Percentiles rank a stretch among this genome's conserved stretches.
phyloP scores from a whole-genome alignment of 2,888 invertebrate genomes.

The Xanthia togata region DNA sequence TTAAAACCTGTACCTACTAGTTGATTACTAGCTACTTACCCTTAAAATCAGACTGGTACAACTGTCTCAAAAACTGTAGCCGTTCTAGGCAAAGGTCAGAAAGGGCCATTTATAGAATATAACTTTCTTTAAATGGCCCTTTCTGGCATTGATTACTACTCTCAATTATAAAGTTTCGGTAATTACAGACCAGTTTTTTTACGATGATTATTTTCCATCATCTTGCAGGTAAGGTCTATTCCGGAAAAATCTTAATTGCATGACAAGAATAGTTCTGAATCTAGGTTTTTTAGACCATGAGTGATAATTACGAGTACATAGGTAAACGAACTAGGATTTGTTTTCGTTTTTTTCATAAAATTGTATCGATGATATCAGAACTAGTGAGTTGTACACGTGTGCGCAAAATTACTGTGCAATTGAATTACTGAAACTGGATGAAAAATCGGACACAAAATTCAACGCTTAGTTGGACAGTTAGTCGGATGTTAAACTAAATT shows the following conservation, averaged over 20 bases:
- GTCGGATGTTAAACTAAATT: conserved; percentile 21
- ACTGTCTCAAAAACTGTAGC: background rate
- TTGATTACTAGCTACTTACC: too few species aligned
- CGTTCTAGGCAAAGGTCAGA: background rate
- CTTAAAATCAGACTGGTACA: background rate
- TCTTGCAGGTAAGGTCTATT: background rate
- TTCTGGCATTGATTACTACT: background rate
- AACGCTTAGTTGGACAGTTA: background rate
- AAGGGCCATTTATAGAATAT: background rate
- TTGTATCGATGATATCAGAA: background rate
- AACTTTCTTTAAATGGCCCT: too few species aligned
- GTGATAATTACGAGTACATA: background rate
- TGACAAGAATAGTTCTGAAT: background rate
- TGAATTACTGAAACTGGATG: conserved; percentile 26
- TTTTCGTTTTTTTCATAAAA: background rate
- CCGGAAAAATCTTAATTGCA: background rate
- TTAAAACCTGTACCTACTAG: background rate
- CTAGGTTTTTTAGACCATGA: background rate
- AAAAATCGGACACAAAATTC: conserved; percentile 25
- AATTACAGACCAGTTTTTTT: background rate
- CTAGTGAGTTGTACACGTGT: background rate
- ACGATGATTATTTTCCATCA: background rate
- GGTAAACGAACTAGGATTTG: background rate
- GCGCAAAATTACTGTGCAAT: conserved; percentile 23
- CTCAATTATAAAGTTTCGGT: background rate